Base-by-base conservation (phyloP, 2,113 vertebrate genomes). In the Osmerus mordax region DNA sequence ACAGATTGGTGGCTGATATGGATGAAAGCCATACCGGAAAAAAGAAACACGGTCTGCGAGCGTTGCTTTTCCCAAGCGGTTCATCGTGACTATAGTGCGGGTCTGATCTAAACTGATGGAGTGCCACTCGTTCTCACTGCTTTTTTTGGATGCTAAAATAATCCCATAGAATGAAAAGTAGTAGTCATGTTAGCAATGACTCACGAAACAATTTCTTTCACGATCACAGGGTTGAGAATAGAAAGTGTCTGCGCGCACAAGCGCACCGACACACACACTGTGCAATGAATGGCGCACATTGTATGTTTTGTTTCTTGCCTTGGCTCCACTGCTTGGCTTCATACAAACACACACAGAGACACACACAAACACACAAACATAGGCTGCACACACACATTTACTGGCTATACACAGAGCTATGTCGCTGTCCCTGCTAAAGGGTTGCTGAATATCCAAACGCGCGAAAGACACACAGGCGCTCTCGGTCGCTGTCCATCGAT, bases 401-500 rank as follows among this genome's bases (percentile, higher is more conserved):
- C 5, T 56, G 54, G 11, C 9, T 18, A 36, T n/a, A 23, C 29
- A 16, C 51, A 64, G 32, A 36, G 2, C 14, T 64, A 13, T n/a
- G 62, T 64, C n/a, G 63, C 56, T 71, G 41, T 71, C 41, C 36
- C 51, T 36, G 58, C 54, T 8, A 41, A 41, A 41, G 36, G 36
- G 0, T 41, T 36, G 53, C 65, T 70, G 51, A 52, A 74, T 67
- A 67, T 59, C 36, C 64, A 65, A 65, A 18, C 54, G 54, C 16
- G 53, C 67, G 29, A 51, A 59, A 55, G 36, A 69, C 71, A 70
- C 23, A 23, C 19, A 19, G 7, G 3, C 68, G 54, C 29, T 21
- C 3, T n/a, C 8, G 12, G 4, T 14, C 2, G 23, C 60, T 77
- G 63, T 81, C 67, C 56, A 25, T 75, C 78, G 59, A 64, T 72